Conservation (phyloP, 1,140 invertebrate species). For the Pseudachorutes palmiensis region DNA sequence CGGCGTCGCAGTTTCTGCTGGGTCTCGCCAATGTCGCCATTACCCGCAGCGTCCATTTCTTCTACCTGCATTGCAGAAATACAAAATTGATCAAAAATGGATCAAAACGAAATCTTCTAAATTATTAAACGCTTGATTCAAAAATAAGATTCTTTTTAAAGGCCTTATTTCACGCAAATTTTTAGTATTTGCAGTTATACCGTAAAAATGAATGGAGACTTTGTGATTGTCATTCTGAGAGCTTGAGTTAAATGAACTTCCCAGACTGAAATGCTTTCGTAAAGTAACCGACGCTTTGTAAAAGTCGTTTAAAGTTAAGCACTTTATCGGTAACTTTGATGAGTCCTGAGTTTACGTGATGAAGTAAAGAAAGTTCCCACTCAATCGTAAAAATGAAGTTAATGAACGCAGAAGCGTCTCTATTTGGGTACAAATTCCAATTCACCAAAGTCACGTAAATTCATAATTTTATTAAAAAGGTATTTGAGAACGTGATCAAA, state of each 20-base stretch:
- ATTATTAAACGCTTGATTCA: background rate
- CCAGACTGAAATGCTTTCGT: background rate
- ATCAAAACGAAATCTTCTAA: background rate
- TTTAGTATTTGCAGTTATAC: background rate
- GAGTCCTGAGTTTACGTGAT: background rate
- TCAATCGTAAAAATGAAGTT: background rate
- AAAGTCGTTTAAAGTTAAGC: no score
- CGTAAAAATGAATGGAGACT: background rate
- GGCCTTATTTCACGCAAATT: background rate
- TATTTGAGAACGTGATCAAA: background rate
- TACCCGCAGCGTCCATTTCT: background rate
- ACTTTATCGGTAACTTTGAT: no score
- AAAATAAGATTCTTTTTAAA: background rate
- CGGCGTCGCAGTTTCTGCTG: background rate
- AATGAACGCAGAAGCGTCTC: background rate
- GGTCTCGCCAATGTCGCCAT: background rate
- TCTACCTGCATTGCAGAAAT: background rate
- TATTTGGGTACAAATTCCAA: background rate
- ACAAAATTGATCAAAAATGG: background rate
- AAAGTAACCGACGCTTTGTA: background rate
- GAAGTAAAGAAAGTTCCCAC: background rate
- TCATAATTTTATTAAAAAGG: background rate
- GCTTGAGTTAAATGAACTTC: background rate
- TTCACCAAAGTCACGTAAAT: background rate
- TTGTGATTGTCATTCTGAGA: background rate